A percentile compares a stretch with the other conserved stretches of the same genome.
phyloP scores from a whole-genome alignment of 1,140 invertebrate genomes.

The Ridgeia piscesae region DNA sequence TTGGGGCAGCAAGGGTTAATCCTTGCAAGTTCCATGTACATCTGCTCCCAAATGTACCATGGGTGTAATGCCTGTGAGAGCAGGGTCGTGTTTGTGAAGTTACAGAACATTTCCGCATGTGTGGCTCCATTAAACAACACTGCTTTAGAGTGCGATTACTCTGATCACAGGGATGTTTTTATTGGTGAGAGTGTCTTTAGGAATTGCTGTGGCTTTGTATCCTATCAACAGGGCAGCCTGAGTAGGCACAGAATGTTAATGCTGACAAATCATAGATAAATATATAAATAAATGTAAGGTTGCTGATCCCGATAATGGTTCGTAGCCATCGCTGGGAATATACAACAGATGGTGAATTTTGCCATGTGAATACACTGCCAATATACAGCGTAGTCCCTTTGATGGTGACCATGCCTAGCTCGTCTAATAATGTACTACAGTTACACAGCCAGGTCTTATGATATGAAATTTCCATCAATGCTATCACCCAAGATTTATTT shows the following conservation, averaged over 20 bases:
- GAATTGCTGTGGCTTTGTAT: not conserved
- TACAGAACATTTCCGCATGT: not conserved
- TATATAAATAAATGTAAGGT: not conserved
- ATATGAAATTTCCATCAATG: too few species aligned
- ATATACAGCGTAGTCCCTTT: too few species aligned
- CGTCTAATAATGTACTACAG: too few species aligned
- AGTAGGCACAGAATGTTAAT: not conserved
- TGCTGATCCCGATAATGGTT: not conserved
- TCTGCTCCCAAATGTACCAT: not conserved
- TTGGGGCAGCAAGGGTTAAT: not conserved
- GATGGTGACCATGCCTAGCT: too few species aligned
- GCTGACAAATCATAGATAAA: not conserved
- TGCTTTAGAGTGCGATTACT: not conserved
- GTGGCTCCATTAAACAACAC: not conserved
- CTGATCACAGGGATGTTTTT: not conserved
- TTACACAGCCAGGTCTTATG: too few species aligned
- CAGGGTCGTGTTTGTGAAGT: not conserved
- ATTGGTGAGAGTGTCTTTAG: not conserved
- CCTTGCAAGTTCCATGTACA: not conserved
- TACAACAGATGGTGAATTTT: not conserved
- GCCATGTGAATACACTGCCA: too few species aligned
- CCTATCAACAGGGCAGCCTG: not conserved
- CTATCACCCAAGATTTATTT: too few species aligned
- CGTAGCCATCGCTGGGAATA: not conserved
- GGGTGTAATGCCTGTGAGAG: not conserved